Conservation (phyloP, 2,888 invertebrate species). For the Willowsia nigromaculata region DNA sequence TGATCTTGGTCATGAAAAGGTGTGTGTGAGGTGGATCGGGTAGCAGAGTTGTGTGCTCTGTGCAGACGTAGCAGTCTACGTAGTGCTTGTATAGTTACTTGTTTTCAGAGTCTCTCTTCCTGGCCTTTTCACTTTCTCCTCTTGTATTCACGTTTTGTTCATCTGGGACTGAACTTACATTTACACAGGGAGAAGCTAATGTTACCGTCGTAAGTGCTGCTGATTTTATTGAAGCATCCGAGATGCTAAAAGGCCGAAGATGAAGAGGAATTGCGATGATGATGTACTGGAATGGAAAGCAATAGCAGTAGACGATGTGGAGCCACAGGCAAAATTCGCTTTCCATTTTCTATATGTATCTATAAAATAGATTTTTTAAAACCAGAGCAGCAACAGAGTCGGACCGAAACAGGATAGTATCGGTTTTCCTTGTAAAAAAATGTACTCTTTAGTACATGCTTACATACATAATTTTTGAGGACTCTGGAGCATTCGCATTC, state of each 20-base stretch:
- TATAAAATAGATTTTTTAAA: not conserved
- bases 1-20: constrained; percentile 50
- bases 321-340: constrained; percentile 68
- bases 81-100: constrained; percentile 24
- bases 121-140: not conserved
- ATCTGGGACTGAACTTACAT: constrained; percentile 5
- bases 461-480: constrained; percentile 9
- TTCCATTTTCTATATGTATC: constrained; percentile 42
- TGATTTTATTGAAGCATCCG: constrained; percentile 44
- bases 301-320: constrained; percentile 58
- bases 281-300: constrained; percentile 36
- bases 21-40: not conserved
- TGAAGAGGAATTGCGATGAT: constrained; percentile 17
- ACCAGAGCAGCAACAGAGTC: constrained; percentile 48
- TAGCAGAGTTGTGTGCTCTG: constrained; percentile 25
- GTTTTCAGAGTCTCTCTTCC: not conserved
- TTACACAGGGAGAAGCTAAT: not conserved
- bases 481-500: constrained; percentile 39
- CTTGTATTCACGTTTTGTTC: not conserved
- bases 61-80: not conserved
- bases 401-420: constrained; percentile 30
- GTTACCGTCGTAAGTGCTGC: not conserved
- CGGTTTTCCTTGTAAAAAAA: constrained; percentile 5
- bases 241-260: constrained; percentile 40
- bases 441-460: not conserved